Evolutionary conservation across 1,140 invertebrate genomes (phyloP).

Genomic region (Nomia melanderi): DNA sequence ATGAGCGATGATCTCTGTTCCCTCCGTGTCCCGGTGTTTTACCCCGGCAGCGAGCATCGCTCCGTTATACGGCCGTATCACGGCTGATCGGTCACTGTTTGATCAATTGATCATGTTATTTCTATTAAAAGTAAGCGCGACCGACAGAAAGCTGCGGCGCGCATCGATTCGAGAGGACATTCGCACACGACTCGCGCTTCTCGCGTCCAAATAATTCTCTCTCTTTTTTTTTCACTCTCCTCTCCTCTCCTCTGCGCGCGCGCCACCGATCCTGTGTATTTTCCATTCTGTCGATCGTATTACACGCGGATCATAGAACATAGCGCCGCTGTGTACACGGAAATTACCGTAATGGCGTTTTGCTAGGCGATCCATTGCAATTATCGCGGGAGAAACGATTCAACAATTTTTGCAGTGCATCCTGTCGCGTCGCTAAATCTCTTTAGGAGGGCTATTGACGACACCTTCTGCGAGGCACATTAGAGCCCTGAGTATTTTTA

Average conservation of each 20-base stretch:
- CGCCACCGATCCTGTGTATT: constrained; percentile 17
- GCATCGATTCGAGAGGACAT: constrained; percentile 39
- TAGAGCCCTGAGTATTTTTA: no score
- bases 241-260: neutral
- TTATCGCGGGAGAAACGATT: constrained; percentile 41
- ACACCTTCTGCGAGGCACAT: no score
- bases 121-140: constrained; percentile 57
- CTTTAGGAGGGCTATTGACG: no score
- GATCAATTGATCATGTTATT: constrained; percentile 62
- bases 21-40: neutral
- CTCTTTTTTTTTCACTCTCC: neutral
- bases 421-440: no score
- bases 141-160: constrained; percentile 11
- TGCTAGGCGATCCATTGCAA: constrained; percentile 42
- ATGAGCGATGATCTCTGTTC: constrained; percentile 41
- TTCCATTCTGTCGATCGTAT: constrained; percentile 44
- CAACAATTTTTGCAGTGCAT: neutral
- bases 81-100: constrained; percentile 40
- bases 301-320: neutral
- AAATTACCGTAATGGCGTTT: constrained; percentile 53
- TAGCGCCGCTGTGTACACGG: neutral
- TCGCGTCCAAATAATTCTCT: constrained; percentile 36
- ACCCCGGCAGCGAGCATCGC: neutral
- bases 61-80: constrained; percentile 11
- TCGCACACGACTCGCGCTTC: constrained; percentile 7